phyloP scores from a whole-genome alignment of 1,140 invertebrate genomes.

The Leptopilina clavipes region DNA sequence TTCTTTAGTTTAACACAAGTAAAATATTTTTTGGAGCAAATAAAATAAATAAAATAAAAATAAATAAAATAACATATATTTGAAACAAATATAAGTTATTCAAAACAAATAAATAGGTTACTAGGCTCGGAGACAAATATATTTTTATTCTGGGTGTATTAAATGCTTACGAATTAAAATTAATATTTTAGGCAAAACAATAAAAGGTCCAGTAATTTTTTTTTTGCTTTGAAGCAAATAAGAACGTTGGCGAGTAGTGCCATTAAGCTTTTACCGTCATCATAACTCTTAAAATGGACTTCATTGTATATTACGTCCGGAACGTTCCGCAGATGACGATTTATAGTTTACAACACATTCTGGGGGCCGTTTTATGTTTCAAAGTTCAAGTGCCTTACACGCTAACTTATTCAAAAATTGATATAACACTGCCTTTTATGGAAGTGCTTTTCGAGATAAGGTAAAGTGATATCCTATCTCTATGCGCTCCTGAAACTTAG shows the following conservation, averaged over 20 bases:
- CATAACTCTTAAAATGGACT: background rate
- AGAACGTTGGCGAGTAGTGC: background rate
- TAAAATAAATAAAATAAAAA: too few species aligned
- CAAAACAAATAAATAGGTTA: too few species aligned
- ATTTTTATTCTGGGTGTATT: too few species aligned
- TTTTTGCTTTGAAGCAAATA: background rate
- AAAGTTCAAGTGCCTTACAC: conserved; percentile 7
- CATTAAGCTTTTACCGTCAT: background rate
- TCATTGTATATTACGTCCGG: conserved; percentile 11
- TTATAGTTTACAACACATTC: background rate
- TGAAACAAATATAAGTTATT: too few species aligned
- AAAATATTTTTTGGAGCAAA: too few species aligned
- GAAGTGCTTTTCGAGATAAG: background rate
- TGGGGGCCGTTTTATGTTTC: background rate
- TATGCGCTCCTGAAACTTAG: background rate
- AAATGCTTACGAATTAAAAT: too few species aligned
- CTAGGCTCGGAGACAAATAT: too few species aligned
- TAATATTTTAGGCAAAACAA: background rate
- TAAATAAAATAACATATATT: background rate
- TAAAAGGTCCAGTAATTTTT: background rate
- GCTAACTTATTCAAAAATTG: conserved; percentile 20
- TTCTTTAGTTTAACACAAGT: too few species aligned
- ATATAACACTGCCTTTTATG: conserved; percentile 10
- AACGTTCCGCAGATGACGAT: background rate
- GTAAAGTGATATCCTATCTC: background rate